Evolutionary conservation across 2,888 invertebrate genomes (phyloP), one percentile per base, ranked within the genome.

Genomic region (Caprella mutica): DNA sequence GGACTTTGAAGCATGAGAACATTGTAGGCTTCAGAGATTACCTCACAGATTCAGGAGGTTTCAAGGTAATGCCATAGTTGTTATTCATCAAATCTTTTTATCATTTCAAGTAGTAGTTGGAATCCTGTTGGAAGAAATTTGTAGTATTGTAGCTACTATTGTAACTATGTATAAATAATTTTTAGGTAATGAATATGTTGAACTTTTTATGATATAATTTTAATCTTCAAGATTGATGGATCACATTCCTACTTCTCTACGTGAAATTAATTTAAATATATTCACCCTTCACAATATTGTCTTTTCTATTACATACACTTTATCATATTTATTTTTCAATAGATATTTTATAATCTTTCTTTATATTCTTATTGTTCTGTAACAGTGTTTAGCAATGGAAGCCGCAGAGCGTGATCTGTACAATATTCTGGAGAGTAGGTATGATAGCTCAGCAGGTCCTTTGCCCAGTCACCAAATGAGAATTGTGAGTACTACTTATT

Each of bases 311-410:
- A 5, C n/a, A 12, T 43, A 5, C 24, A 1, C 23, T 21, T 12
- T 14, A 26, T 27, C 9, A 24, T 1, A 5, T 33, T 2, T 51
- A 33, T 23, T 23, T 24, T 2, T 71, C 75, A 50, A 27, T n/a
- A n/a, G 26, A 12, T 1, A 46, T 4, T 9, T 1, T 9, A 17
- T 5, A 5, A 1, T 2, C 17, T 29, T 29, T 46, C 26, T 5
- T n/a, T 27, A 33, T 14, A 14, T 33, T 33, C 14, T 33, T 5
- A 9, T 12, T 30, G 2, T 17, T 46, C 17, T 48, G 27, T n/a
- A 75, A 81, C 55, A 52, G 56, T 81, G 83, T 57, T 72, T 90
- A 52, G 86, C 84, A 0, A 83, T 90, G 82, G 89, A 90, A 70
- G 81, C 83, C 54, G 84, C 86, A 69, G 80, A 80, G 52, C 71